Conservation (phyloP, 2,888 invertebrate species). For the Cistogaster globosa region DNA sequence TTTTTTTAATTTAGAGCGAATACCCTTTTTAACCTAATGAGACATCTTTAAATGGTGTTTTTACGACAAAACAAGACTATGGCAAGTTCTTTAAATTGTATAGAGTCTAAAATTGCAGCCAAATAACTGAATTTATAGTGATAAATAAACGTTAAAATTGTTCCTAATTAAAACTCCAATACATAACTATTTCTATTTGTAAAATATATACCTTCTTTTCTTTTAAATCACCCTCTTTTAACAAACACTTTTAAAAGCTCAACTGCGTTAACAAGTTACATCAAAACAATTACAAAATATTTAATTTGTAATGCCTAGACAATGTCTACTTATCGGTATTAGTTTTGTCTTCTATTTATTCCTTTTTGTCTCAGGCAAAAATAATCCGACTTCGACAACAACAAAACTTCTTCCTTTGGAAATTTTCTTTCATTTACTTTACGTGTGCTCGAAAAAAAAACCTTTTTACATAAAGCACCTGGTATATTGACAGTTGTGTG, state of each 20-base stretch:
- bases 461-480: neutral
- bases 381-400: slow-evolving; percentile 1
- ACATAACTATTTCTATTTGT: too few species aligned
- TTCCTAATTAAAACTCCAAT: too few species aligned
- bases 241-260: neutral
- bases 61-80: too few species aligned
- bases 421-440: neutral
- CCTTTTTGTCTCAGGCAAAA: slow-evolving; percentile 32
- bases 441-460: neutral
- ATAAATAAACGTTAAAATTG: too few species aligned
- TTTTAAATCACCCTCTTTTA: too few species aligned
- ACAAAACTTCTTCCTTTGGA: neutral
- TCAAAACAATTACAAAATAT: slow-evolving; percentile 52
- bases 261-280: slow-evolving; percentile 42
- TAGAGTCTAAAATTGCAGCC: too few species aligned
- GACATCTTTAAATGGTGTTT: too few species aligned
- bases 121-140: too few species aligned
- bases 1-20: too few species aligned
- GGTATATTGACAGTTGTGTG: neutral
- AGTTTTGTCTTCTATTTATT: neutral
- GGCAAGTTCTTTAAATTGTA: too few species aligned
- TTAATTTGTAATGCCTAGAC: slow-evolving; percentile 41
- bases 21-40: too few species aligned
- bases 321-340: slow-evolving; percentile 30
- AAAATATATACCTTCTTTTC: too few species aligned